Base-by-base conservation (phyloP, 2,797 vertebrate species). In the Eulemur albifrons region DNA sequence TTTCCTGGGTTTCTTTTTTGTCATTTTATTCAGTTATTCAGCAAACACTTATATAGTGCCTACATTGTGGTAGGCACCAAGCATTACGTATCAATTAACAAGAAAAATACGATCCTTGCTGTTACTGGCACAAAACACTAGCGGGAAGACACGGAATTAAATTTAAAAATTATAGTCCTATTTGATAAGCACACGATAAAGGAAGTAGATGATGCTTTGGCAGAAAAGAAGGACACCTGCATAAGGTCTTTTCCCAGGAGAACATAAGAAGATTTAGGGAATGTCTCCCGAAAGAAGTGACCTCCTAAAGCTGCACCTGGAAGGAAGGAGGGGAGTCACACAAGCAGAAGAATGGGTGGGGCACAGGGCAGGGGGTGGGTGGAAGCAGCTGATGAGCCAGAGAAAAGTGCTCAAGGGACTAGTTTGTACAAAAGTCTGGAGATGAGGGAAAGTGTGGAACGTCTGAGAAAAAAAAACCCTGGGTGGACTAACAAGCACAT, bases 71-170 rank as follows among this genome's bases (percentile, higher is more conserved):
- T 15, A 83, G 30, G 35, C 40, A 79, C 57, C 25, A 40, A 54
- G 32, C 7, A 57, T 10, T 43, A 69, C 3, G 72, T 0, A n/a
- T 54, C 76, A 57, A 75, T 84, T 69, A 59, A 57, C 8, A 80
- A 95, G 52, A 86, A 92, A 92, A 85, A 63, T 40, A 65, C 14
- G 20, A 48, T 54, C 88, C 80, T 57, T 89, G 89, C 23, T 80
- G 7, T 83, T 93, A 76, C 30, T 45, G 54, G 82, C 11, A 77
- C 50, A 50, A 35, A 35, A 87, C 61, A 75, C 12, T 11, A 45
- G 38, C 7, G 85, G 45, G 57, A 94, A 79, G 80, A 82, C 10
- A 61, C 38, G 27, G 72, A 88, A 72, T 76, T 80, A 86, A 92
- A 50, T n/a, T 65, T 61, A 79, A 82, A 43, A 72, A 69, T 73